Evolutionary conservation across 23 tunicate species (phyloP).

Genomic region (Trididemnum nubilum): DNA sequence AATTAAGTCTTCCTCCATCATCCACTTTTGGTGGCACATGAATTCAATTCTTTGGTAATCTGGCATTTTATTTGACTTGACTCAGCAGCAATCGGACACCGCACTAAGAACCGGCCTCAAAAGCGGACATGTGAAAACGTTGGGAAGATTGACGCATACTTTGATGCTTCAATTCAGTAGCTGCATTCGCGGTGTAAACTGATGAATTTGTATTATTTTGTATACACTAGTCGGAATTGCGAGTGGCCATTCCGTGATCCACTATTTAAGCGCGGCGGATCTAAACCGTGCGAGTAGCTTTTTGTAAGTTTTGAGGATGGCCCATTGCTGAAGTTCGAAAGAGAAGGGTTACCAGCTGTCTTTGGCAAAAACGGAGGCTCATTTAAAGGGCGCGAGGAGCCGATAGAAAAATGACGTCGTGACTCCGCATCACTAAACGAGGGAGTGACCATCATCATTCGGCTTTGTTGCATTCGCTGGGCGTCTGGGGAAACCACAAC

Average conservation of each 20-base stretch:
- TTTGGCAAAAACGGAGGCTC: background rate
- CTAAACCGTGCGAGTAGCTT: background rate
- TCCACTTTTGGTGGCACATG: too few species aligned
- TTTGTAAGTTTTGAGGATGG: slow-evolving; percentile 1
- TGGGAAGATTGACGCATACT: too few species aligned
- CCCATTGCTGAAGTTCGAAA: background rate
- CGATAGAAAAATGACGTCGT: background rate
- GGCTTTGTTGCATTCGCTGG: slow-evolving; percentile 8
- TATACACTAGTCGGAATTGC: slow-evolving; percentile 12
- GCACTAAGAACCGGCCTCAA: too few species aligned
- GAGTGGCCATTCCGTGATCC: slow-evolving; percentile 2
- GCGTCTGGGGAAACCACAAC: slow-evolving; percentile 53
- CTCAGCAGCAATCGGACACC: too few species aligned
- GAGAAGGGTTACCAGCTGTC: background rate
- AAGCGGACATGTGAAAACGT: too few species aligned
- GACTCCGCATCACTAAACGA: slow-evolving; percentile 38
- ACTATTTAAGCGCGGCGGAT: slow-evolving; percentile 10
- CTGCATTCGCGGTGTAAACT: too few species aligned
- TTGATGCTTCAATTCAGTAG: too few species aligned
- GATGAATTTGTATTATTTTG: too few species aligned
- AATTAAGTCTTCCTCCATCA: too few species aligned
- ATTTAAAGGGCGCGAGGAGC: background rate
- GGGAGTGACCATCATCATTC: slow-evolving; percentile 78
- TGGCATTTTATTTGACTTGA: too few species aligned
- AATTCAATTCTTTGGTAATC: too few species aligned